phyloP scores from a whole-genome alignment of 2,888 invertebrate species.

The Hypena proboscidalis region DNA sequence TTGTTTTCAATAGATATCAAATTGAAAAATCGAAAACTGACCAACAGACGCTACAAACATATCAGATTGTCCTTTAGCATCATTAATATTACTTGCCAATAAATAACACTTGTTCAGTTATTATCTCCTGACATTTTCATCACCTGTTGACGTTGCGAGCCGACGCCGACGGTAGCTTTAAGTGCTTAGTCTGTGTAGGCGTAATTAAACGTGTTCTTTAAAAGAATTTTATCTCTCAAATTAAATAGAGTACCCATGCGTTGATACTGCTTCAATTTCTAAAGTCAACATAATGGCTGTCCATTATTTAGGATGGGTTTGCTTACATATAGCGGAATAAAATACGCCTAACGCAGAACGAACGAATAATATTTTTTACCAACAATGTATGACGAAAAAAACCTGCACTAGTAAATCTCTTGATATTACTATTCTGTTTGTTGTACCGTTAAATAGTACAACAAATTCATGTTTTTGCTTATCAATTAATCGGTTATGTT shows the following conservation, averaged over 20 bases:
- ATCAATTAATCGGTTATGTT: too few relatives aligned
- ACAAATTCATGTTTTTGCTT: too few relatives aligned
- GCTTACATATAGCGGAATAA: slow-evolving; percentile 4
- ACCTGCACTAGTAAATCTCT: too few relatives aligned
- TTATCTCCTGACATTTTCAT: slow-evolving; percentile 57
- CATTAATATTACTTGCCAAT: slow-evolving; percentile 41
- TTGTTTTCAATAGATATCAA: too few relatives aligned
- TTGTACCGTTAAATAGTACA: too few relatives aligned
- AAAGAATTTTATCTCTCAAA: slow-evolving; percentile 37
- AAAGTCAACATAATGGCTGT: slow-evolving; percentile 18
- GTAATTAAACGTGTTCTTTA: slow-evolving; percentile 35
- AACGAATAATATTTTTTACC: too few relatives aligned
- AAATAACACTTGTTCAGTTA: slow-evolving; percentile 41
- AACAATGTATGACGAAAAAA: too few relatives aligned
- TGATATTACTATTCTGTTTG: too few relatives aligned
- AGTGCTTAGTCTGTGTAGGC: slow-evolving; percentile 23
- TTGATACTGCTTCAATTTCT: slow-evolving; percentile 27
- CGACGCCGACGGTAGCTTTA: slow-evolving; percentile 36
- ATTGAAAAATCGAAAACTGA: too few relatives aligned
- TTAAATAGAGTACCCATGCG: slow-evolving; percentile 33
- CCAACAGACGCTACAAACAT: neutral
- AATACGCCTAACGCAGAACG: slow-evolving; percentile 7
- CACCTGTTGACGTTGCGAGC: slow-evolving; percentile 47
- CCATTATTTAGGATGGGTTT: slow-evolving; percentile 17
- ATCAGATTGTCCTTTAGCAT: slow-evolving; percentile 17